phyloP scores from a whole-genome alignment of 2,888 invertebrate genomes.

The Leptopilina drosophilae region DNA sequence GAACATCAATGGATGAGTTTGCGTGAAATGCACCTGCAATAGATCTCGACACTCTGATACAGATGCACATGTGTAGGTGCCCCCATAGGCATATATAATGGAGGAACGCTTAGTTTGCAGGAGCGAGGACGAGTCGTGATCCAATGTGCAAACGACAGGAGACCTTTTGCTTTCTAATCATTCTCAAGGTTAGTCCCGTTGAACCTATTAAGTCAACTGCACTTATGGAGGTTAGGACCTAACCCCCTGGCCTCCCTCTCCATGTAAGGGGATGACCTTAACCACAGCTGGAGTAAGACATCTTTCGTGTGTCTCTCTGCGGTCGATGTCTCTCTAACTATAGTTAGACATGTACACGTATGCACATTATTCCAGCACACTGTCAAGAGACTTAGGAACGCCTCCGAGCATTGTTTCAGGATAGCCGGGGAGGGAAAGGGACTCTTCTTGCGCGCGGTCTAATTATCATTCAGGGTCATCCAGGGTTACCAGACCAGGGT shows the following conservation, averaged over 20 bases:
- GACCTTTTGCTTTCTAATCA: constrained; percentile 76
- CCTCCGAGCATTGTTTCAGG: constrained; percentile 63
- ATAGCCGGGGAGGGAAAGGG: constrained; percentile 27
- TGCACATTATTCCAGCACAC: constrained; percentile 53
- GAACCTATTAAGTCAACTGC: constrained; percentile 64
- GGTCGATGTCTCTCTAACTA: constrained; percentile 21
- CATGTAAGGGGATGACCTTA: constrained; percentile 38
- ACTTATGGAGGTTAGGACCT: constrained; percentile 45
- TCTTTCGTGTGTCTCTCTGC: constrained; percentile 32
- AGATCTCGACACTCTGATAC: constrained; percentile 48
- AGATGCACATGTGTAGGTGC: constrained; percentile 26
- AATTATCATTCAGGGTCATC: constrained; percentile 36
- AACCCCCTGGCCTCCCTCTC: constrained; percentile 26
- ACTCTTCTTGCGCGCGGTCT: constrained; percentile 32
- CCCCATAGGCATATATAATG: constrained; percentile 43
- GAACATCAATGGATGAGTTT: too few relatives aligned
- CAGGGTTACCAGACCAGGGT: constrained; percentile 40
- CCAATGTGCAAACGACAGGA: constrained; percentile 65
- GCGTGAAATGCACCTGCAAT: constrained; percentile 49
- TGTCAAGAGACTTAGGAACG: constrained; percentile 64
- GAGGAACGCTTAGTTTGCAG: constrained; percentile 58
- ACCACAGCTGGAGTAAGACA: constrained; percentile 33
- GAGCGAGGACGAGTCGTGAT: constrained; percentile 74
- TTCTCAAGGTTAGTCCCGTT: constrained; percentile 73
- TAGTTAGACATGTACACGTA: neutral